Evolutionary conservation across 1,140 invertebrate genomes (phyloP), one percentile per base, ranked within the genome.

Genomic region (Steinernema feltiae): DNA sequence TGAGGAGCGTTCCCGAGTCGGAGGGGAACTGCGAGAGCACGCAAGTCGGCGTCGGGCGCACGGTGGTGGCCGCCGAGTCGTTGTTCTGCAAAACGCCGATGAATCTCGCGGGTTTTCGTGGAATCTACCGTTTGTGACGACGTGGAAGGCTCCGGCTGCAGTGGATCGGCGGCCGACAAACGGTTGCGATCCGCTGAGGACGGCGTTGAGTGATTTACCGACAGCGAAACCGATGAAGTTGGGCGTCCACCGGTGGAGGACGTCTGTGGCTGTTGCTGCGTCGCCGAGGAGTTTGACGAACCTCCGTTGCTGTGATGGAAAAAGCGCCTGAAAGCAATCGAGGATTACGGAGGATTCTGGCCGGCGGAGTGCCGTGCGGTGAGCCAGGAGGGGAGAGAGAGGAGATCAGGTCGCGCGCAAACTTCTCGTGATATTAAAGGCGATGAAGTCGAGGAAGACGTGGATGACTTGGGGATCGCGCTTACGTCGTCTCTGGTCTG

Each of bases 141-240:
- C 7, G 53, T 63, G 53, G 53, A 63, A 27, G 53, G 53, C 53
- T 63, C 24, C 24, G 53, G 53, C 53, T 63, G 53, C 2, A 63
- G 53, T 3, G 53, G 53, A 3, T 63, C 53, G 3, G 53, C 53
- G 73, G 69, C 32, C 35, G 74, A 46, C 63, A 70, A 15, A 48
- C 74, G 1, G 69, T 75, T 12, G 69, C 70, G 1, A 69, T 53
- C 2, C 63, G 63, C 48, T 53, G 74, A 17, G 69, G 74, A n/a
- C 69, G 41, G 32, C 35, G 63, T 2, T 69, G 74, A 32, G 69
- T 70, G 30, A 70, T 75, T 7, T 48, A n/a, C 15, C 35, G 53
- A 30, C 48, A 70, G 73, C n/a, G 35, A 74, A n/a, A 74, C 30
- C 1, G 29, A 69, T 1, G 32, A 53, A 15, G 53, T n/a, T 7